Base-by-base conservation (phyloP, 2,888 invertebrate genomes). In the Drosophila hamatofila region DNA sequence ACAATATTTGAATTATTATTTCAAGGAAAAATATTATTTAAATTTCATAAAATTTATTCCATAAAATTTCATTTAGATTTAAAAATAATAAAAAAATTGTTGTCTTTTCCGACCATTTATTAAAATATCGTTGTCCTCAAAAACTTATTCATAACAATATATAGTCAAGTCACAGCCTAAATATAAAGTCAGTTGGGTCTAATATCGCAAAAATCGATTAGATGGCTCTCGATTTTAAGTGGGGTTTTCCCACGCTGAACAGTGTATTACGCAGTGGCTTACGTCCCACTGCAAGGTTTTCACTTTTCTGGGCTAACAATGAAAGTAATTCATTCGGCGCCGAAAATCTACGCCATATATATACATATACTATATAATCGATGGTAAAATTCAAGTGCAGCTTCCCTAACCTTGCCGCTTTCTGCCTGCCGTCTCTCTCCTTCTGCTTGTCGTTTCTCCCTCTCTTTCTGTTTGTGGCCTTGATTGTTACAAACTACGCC, bases 241-340 rank as follows among this genome's bases (percentile, higher is more conserved):
- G 27, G 9, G 0, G 11, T 8, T 21, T 23, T 35, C 3, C 1
- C 49, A 30, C 18, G 14, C 6, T 55, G 2, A 8, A 21, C 21
- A 30, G 41, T 16, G 41, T 30, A 42, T 42, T 14, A 14, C 18
- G 27, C 27, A 41, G 27, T 39, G 18, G 55, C 6, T 21, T 5
- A 3, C 8, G 1, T 12, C 25, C 52, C 39, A 14, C 16, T 25
- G n/a, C 2, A n/a, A 25, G 23, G 3, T 3, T 41, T 14, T 35
- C 27, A 37, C n/a, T 35, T 16, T 16, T 7, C 35, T 35, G 16
- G 39, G 8, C 49, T 30, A 75, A 64, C 70, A 63, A 75, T 61
- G 64, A 60, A 55, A 56, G 69, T 51, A 55, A 62, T 63, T 70
- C 33, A 60, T 52, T 59, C 71, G 75, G 70, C 75, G 73, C 63